Evolutionary conservation across 2,797 vertebrate species (phyloP).

Genomic region (Pachyuromys duprasi): DNA sequence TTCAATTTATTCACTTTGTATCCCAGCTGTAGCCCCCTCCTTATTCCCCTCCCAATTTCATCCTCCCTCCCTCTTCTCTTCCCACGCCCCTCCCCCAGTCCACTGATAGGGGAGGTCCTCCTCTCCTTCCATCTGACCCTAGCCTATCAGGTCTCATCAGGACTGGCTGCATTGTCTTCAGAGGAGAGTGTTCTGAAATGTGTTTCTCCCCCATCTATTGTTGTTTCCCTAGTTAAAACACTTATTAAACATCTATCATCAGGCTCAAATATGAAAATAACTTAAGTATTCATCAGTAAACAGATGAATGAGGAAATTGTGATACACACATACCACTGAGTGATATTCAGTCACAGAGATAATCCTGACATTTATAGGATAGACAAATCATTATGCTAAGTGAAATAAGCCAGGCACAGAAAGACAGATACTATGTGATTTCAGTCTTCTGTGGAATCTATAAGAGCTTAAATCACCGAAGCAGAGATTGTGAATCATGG

Average conservation of each 20-base stretch:
- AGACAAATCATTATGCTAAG: background rate
- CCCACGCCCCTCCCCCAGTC: no score
- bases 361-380: background rate
- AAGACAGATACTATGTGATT: background rate
- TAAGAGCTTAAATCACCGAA: background rate
- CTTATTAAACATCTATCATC: background rate
- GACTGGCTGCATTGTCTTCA: no score
- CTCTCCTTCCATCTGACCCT: no score
- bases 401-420: background rate
- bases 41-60: no score
- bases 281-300: background rate
- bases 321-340: background rate
- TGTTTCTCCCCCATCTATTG: accelerated
- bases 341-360: background rate
- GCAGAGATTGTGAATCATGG: background rate
- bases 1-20: no score
- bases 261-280: background rate
- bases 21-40: no score
- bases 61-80: no score
- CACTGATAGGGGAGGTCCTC: no score
- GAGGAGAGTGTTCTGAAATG: constrained; percentile 4
- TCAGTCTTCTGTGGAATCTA: background rate
- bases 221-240: background rate
- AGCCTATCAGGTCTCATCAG: no score
- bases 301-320: background rate